A percentile compares a stretch with the other conserved stretches of the same genome.
Conservation (phyloP, 2,888 invertebrate species). For the Escarpia spicata region DNA sequence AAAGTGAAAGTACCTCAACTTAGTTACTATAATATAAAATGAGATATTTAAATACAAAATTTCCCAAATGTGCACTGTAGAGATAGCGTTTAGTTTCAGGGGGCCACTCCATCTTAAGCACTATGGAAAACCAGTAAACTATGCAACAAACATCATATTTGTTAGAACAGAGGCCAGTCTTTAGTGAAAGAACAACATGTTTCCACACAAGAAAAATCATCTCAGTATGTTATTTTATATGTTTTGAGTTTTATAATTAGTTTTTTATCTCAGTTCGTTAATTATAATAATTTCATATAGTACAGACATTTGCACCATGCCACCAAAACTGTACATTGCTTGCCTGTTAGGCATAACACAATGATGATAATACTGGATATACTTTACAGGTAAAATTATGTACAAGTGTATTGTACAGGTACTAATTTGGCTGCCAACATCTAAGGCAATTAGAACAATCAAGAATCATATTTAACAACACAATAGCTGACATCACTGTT, state of each 20-base stretch:
- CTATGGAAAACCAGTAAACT: not conserved
- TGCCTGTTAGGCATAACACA: not conserved
- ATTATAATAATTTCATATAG: not conserved
- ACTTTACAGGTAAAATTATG: not conserved
- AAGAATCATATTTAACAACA: not conserved
- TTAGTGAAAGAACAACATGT: not conserved
- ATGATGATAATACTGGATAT: not conserved
- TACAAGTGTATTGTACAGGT: not conserved
- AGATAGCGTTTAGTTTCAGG: not conserved
- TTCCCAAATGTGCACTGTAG: not conserved
- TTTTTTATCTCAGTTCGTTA: not conserved
- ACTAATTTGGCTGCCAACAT: not conserved
- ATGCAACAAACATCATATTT: not conserved
- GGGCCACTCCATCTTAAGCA: not conserved
- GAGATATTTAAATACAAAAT: no score
- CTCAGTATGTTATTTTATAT: not conserved
- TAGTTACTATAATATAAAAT: no score
- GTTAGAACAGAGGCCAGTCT: not conserved
- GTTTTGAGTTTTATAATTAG: not conserved
- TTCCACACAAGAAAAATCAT: not conserved
- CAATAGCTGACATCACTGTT: not conserved
- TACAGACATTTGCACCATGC: not conserved
- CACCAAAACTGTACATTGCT: not conserved
- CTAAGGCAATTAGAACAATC: not conserved
- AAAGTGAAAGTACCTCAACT: not conserved